Evolutionary conservation across 2,888 invertebrate species (phyloP).

Genomic region (Sarcophaga carnaria): DNA sequence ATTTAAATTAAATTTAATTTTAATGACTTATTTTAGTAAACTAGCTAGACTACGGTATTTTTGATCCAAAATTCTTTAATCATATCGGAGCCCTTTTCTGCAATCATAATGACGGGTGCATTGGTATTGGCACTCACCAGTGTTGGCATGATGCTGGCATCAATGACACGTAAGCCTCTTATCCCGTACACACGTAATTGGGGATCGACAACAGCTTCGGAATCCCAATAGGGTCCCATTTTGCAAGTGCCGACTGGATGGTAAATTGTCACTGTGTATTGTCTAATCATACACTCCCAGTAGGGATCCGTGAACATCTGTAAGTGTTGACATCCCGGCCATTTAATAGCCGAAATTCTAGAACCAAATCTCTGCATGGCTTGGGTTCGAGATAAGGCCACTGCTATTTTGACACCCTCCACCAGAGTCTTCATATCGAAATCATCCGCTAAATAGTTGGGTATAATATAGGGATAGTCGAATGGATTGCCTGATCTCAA

Average conservation of each 20-base stretch:
- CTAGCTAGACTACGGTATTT: slow-evolving; percentile 77
- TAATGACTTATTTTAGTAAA: slow-evolving; percentile 33
- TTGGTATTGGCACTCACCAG: slow-evolving; percentile 93
- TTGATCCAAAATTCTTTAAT: slow-evolving; percentile 92
- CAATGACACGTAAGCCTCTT: slow-evolving; percentile 89
- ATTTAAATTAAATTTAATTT: slow-evolving; percentile 13
- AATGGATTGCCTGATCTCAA: slow-evolving; percentile 92
- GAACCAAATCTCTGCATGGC: slow-evolving; percentile 90
- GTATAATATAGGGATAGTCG: slow-evolving; percentile 94
- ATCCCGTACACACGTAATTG: slow-evolving; percentile 91
- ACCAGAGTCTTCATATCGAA: slow-evolving; percentile 90
- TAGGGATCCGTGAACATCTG: slow-evolving; percentile 88
- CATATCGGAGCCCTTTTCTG: slow-evolving; percentile 93
- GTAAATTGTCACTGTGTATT: slow-evolving; percentile 92
- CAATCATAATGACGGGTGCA: slow-evolving; percentile 94
- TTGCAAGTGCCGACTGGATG: slow-evolving; percentile 94
- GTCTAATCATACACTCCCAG: slow-evolving; percentile 94
- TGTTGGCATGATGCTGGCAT: slow-evolving; percentile 93
- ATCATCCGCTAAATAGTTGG: slow-evolving; percentile 93
- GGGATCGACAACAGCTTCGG: slow-evolving; percentile 91
- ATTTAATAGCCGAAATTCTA: slow-evolving; percentile 86
- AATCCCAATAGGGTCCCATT: slow-evolving; percentile 94
- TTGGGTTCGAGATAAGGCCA: slow-evolving; percentile 90
- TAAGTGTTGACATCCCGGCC: slow-evolving; percentile 89
- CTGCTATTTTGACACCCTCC: slow-evolving; percentile 92